Base-by-base conservation (phyloP, 30 jellyfish, hydroid and myxozoan species). In the Aurelia coerulea region DNA sequence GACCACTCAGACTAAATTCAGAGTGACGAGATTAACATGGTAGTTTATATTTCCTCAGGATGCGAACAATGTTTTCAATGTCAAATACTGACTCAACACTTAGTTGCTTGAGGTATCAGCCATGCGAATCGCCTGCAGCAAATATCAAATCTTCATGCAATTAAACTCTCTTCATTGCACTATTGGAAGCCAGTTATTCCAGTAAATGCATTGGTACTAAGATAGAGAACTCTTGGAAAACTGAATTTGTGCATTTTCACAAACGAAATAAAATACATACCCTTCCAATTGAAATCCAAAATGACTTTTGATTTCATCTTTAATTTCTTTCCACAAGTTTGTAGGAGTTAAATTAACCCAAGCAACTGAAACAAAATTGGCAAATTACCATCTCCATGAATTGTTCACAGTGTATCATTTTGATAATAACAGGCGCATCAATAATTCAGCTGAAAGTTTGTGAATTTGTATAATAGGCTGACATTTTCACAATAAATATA, bases 301-400 rank as follows among this genome's bases (percentile, higher is more conserved):
- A 54, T 91, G 98, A 37, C 73, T 85, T 34, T 73, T 56, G 29
- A 90, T 76, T 68, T 96, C 96, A 39, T 73, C 88, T 32, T 41
- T 71, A 41, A 96, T 88, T 39, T 88, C 89, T 68, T 73, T 88
- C 99, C 99, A 96, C 51, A 96, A 72, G 16, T 73, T 46, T 12
- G 96, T 68, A 17, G 98, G 99, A 3, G 98, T 72, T 46, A 96
- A 65, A 42, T 93, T 80, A 73, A 90, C 84, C 99, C 99, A 96
- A 1, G 97, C 97, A 78, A 90, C 99, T 95, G 62, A 58, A 78
- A 80, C 39, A 56, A 64, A 46, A 46, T 37, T 37, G 49, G 5
- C 2, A 46, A 46, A 8, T 46, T 8, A 46, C 12, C 0, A 46
- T 1, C 8, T 7, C 11, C 15, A 46, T 9, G 56, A 46, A 46